Percentiles rank a stretch among this genome's conserved stretches.
Evolutionary conservation across 2,113 vertebrate species (phyloP).

Genomic region (Anoplopoma fimbria): DNA sequence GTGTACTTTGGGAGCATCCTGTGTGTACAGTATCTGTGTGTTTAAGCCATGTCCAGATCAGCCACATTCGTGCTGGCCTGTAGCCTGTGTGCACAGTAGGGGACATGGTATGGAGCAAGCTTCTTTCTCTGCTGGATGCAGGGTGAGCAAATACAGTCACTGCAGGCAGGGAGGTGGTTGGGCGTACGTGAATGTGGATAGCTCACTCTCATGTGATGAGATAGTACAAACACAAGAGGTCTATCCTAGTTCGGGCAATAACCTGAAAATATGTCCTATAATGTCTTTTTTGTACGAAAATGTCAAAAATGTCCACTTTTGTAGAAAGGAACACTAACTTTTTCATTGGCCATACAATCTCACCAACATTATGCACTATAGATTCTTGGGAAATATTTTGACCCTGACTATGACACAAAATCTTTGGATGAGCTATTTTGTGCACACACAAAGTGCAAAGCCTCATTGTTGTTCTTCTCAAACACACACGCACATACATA

Average conservation of each 20-base stretch:
- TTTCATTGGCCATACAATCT: neutral
- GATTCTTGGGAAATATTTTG: slow-evolving; percentile 11
- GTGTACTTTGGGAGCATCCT: slow-evolving; percentile 46
- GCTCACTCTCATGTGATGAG: slow-evolving; percentile 11
- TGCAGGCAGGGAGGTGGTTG: slow-evolving; percentile 1
- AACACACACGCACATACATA: slow-evolving; percentile 53
- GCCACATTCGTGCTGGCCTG: slow-evolving; percentile 45
- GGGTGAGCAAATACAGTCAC: slow-evolving; percentile 50
- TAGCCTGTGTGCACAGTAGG: slow-evolving; percentile 67
- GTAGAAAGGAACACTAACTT: neutral
- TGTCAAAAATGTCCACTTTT: neutral
- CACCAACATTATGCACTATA: neutral
- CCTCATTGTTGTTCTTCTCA: slow-evolving; percentile 54
- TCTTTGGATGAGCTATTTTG: slow-evolving; percentile 26
- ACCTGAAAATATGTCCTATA: neutral
- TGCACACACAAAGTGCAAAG: slow-evolving; percentile 52
- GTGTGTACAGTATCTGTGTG: slow-evolving; percentile 63
- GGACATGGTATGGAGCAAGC: slow-evolving; percentile 48
- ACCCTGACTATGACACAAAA: neutral
- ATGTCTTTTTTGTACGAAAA: neutral
- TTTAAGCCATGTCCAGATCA: slow-evolving; percentile 68
- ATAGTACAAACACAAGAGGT: neutral
- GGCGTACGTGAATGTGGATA: neutral
- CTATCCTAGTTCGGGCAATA: neutral
- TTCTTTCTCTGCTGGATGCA: slow-evolving; percentile 58